Evolutionary conservation across 2,888 invertebrate genomes (phyloP).

Genomic region (Eudasyphora cyanicolor): DNA sequence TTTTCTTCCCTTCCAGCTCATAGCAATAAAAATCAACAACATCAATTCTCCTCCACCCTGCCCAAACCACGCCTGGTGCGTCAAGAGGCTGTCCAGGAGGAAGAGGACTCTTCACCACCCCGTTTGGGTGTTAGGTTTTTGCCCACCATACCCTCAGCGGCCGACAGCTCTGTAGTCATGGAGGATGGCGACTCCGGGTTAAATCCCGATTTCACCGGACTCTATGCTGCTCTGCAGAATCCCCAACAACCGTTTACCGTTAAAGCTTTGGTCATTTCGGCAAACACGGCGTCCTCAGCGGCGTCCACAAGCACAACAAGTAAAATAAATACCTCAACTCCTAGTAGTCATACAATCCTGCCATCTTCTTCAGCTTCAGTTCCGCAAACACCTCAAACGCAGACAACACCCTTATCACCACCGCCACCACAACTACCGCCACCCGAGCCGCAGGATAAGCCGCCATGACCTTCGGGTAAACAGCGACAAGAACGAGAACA

Average conservation of each 20-base stretch:
- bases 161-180: slow-evolving; percentile 86
- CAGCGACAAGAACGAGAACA: too few species aligned
- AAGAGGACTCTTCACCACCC: slow-evolving; percentile 82
- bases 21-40: slow-evolving; percentile 72
- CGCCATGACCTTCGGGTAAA: slow-evolving; percentile 35
- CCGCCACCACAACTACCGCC: not conserved
- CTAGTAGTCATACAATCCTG: slow-evolving; percentile 63
- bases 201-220: slow-evolving; percentile 46
- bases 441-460: slow-evolving; percentile 50
- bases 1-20: slow-evolving; percentile 72
- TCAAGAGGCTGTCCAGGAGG: slow-evolving; percentile 90
- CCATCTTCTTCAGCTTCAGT: slow-evolving; percentile 63
- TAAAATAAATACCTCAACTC: slow-evolving; percentile 63
- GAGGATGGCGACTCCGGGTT: slow-evolving; percentile 82
- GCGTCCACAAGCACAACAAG: slow-evolving; percentile 52
- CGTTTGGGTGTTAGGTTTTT: slow-evolving; percentile 83
- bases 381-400: slow-evolving; percentile 15
- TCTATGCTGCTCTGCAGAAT: slow-evolving; percentile 49
- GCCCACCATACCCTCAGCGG: slow-evolving; percentile 88
- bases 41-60: slow-evolving; percentile 70
- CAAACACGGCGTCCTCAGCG: slow-evolving; percentile 68
- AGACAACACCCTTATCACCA: not conserved
- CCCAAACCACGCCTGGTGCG: slow-evolving; percentile 88
- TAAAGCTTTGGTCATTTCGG: slow-evolving; percentile 58
- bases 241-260: slow-evolving; percentile 49